Evolutionary conservation across 2,888 invertebrate species (phyloP).

Genomic region (Tricholauxania praeusta): DNA sequence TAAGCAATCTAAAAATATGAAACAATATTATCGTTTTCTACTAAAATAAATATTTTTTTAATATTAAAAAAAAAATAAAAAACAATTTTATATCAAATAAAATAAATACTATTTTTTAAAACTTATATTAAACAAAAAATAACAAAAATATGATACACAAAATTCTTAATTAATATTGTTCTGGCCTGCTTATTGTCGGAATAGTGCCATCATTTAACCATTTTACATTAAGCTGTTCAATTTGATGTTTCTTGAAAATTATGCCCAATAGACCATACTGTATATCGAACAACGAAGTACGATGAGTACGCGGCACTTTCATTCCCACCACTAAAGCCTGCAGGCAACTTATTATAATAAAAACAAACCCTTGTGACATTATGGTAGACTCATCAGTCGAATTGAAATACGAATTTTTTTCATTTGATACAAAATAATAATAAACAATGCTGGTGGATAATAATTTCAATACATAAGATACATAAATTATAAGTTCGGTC

Average conservation of each 20-base stretch:
- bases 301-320: slow-evolving; percentile 61
- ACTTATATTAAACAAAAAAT: not conserved
- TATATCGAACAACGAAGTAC: slow-evolving; percentile 58
- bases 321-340: slow-evolving; percentile 61
- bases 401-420: slow-evolving; percentile 61
- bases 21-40: not conserved
- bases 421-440: slow-evolving; percentile 59
- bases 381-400: slow-evolving; percentile 58
- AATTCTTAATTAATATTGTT: slow-evolving; percentile 34
- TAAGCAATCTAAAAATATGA: not conserved
- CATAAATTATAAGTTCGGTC: slow-evolving; percentile 56
- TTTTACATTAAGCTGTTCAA: slow-evolving; percentile 62
- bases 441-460: slow-evolving; percentile 57
- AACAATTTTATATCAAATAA: slow-evolving; percentile 12
- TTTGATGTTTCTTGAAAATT: slow-evolving; percentile 64
- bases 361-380: slow-evolving; percentile 63
- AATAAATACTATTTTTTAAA: slow-evolving; percentile 5
- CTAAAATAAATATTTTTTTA: not conserved
- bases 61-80: slow-evolving; percentile 6
- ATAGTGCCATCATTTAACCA: slow-evolving; percentile 64
- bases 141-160: not conserved
- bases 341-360: slow-evolving; percentile 59
- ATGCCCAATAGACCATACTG: slow-evolving; percentile 63
- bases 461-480: slow-evolving; percentile 56
- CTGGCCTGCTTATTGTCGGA: slow-evolving; percentile 56